Conservation (phyloP, 2,113 vertebrate species). For the Anoplopoma fimbria region DNA sequence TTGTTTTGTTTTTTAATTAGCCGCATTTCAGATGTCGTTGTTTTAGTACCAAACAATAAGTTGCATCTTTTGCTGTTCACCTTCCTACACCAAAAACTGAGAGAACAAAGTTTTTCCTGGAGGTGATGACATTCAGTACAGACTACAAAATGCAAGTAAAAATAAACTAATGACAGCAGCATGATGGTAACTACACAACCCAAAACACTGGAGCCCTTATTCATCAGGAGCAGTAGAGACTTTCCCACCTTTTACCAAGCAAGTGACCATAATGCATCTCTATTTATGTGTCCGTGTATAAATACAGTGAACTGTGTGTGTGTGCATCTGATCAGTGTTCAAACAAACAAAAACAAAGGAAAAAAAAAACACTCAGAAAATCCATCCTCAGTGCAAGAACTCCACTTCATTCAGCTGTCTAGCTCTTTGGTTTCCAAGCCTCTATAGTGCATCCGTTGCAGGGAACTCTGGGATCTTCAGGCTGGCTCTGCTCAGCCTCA, state of each 20-base stretch:
- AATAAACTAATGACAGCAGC: conserved; percentile 43
- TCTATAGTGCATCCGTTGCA: conserved; percentile 59
- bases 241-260: neutral
- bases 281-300: neutral
- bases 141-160: neutral
- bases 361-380: conserved; percentile 20
- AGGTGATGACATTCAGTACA: neutral
- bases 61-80: conserved; percentile 1
- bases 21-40: conserved; percentile 1
- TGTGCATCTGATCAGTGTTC: conserved; percentile 60
- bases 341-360: conserved; percentile 33
- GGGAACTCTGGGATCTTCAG: conserved; percentile 67
- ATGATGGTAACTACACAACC: conserved; percentile 12
- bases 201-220: conserved; percentile 22
- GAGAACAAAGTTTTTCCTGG: neutral
- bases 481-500: conserved; percentile 53
- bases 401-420: conserved; percentile 60
- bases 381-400: conserved; percentile 59
- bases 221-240: conserved; percentile 15
- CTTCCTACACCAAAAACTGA: neutral
- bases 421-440: conserved; percentile 75
- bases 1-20: neutral
- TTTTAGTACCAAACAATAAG: conserved; percentile 23
- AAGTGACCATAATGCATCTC: conserved; percentile 13
- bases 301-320: conserved; percentile 27